Conservation (phyloP, 2,888 invertebrate species). For the Sialis fuliginosa region DNA sequence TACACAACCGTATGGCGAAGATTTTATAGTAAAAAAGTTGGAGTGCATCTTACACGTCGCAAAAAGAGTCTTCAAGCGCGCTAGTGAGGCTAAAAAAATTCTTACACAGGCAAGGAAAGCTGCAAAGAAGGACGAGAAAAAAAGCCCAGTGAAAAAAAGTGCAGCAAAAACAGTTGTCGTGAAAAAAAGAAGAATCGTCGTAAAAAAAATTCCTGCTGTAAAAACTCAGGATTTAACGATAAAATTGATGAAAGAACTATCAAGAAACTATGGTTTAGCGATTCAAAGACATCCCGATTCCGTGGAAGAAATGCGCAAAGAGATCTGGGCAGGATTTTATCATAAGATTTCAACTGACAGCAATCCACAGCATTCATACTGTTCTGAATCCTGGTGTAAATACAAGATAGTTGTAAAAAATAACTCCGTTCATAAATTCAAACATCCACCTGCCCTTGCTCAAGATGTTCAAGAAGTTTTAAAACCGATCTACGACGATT, state of each 20-base stretch:
- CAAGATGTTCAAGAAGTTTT: constrained; percentile 7
- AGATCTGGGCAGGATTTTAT: constrained; percentile 11
- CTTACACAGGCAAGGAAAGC: constrained; percentile 6
- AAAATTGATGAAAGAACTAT: constrained; percentile 8
- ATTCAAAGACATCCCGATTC: constrained; percentile 7
- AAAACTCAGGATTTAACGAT: constrained; percentile 8
- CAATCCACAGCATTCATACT: constrained; percentile 11
- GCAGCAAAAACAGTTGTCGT: constrained; percentile 4
- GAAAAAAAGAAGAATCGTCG: constrained; percentile 3
- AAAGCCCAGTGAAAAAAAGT: constrained; percentile 6
- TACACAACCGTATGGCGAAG: constrained; percentile 7
- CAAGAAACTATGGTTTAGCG: constrained; percentile 7
- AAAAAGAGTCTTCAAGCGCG: constrained; percentile 7
- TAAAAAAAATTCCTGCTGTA: constrained; percentile 8
- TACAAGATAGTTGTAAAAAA: constrained; percentile 8
- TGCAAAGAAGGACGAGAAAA: constrained; percentile 5
- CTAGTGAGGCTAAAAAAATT: constrained; percentile 7
- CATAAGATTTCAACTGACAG: constrained; percentile 10
- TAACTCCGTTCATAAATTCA: neutral
- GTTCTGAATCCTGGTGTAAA: constrained; percentile 11
- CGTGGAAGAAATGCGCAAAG: constrained; percentile 9
- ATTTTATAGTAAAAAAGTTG: constrained; percentile 1
- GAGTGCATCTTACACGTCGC: constrained; percentile 3
- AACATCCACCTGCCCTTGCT: constrained; percentile 5
- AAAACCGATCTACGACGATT: constrained; percentile 6